These are phyloP conservation scores for Xylota segnis DNA, from an alignment of 2,888 invertebrate species.

Conservation along the genomic window DNA sequence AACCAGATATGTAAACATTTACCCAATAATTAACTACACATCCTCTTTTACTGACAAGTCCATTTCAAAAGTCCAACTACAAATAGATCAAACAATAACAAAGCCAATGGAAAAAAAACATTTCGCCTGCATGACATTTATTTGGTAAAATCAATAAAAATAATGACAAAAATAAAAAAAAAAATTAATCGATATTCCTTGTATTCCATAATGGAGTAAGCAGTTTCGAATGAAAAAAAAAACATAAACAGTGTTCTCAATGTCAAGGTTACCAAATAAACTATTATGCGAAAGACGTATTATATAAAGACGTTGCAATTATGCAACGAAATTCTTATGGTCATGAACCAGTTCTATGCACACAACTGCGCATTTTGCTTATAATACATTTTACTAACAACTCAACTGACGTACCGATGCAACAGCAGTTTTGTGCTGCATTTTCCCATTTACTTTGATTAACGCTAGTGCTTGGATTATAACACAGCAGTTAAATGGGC, in stretches of 20 bases:
- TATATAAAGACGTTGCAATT: too few species aligned
- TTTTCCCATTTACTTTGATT: slow-evolving; percentile 31
- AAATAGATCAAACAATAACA: slow-evolving; percentile 8
- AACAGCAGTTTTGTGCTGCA: slow-evolving; percentile 34
- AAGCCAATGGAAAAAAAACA: neutral
- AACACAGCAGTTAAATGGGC: slow-evolving; percentile 18
- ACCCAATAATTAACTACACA: neutral
- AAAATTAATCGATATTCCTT: slow-evolving; percentile 36
- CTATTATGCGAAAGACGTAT: slow-evolving; percentile 45
- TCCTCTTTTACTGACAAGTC: neutral
- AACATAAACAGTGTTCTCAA: slow-evolving; percentile 31
- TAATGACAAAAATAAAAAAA: slow-evolving; percentile 10
- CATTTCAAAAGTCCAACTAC: neutral
- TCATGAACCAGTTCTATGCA: slow-evolving; percentile 16
- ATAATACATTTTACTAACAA: slow-evolving; percentile 5
- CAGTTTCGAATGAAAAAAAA: slow-evolving; percentile 7
- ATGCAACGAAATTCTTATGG: slow-evolving; percentile 29
- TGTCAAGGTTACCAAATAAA: slow-evolving; percentile 65
- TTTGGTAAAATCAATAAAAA: slow-evolving; percentile 49
- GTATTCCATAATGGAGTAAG: slow-evolving; percentile 21
- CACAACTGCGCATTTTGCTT: slow-evolving; percentile 19
- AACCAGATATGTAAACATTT: neutral
- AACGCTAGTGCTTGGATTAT: slow-evolving; percentile 38
- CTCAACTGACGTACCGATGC: slow-evolving; percentile 18
- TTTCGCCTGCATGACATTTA: slow-evolving; percentile 28